Conservation (phyloP, 2,888 invertebrate genomes). For the Clanis bilineata region DNA sequence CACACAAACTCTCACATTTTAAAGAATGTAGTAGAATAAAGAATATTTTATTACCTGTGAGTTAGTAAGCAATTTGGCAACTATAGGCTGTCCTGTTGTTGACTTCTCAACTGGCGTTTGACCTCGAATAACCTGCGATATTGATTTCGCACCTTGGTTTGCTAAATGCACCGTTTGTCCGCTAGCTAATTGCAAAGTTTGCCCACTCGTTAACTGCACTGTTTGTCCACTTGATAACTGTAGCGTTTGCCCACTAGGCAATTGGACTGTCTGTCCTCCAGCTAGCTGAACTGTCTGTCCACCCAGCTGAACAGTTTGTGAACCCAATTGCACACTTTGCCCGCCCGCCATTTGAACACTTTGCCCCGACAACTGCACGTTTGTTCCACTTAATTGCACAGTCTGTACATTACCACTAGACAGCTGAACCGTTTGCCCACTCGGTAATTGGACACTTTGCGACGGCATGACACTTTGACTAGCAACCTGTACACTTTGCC, state of each 20-base stretch:
- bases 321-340: constrained; percentile 38
- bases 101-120: constrained; percentile 61
- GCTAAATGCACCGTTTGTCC: constrained; percentile 66
- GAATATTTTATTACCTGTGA: constrained; percentile 75
- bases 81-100: constrained; percentile 77
- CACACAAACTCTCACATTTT: no score
- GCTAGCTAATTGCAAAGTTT: constrained; percentile 61
- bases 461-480: constrained; percentile 59
- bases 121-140: constrained; percentile 64
- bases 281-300: constrained; percentile 51
- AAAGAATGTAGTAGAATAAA: background rate
- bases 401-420: constrained; percentile 54
- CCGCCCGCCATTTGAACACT: constrained; percentile 38
- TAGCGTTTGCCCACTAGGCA: constrained; percentile 75
- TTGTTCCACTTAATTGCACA: constrained; percentile 40
- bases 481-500: constrained; percentile 65
- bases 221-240: constrained; percentile 64
- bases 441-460: constrained; percentile 57
- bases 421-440: constrained; percentile 64
- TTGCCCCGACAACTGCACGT: constrained; percentile 44
- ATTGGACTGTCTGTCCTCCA: constrained; percentile 48
- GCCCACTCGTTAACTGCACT: constrained; percentile 61
- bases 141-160: constrained; percentile 57
- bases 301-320: constrained; percentile 45
- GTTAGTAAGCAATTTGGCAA: constrained; percentile 88